Evolutionary conservation across 2,888 invertebrate species (phyloP).

Genomic region (Flabesymbios commensalis): DNA sequence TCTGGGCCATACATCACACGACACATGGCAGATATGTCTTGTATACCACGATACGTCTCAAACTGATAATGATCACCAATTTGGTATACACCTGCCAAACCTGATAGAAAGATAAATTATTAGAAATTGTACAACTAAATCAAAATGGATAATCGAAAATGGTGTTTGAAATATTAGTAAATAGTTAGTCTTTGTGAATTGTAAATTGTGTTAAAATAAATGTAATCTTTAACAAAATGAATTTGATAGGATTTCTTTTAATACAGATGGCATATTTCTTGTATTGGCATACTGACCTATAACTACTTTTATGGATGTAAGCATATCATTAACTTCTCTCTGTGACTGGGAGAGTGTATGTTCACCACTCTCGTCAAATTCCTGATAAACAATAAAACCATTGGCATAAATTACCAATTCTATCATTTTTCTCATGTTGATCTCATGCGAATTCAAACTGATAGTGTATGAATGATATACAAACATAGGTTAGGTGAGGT

Average conservation of each 20-base stretch:
- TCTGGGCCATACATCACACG: slow-evolving; percentile 54
- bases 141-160: too few species aligned
- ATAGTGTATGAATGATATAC: too few species aligned
- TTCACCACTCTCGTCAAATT: neutral
- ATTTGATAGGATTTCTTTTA: too few species aligned
- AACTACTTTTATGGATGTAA: slow-evolving; percentile 45
- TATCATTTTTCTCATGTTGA: neutral
- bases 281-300: slow-evolving; percentile 47
- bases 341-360: slow-evolving; percentile 8
- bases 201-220: too few species aligned
- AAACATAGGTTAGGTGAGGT: too few species aligned
- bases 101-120: slow-evolving; percentile 30
- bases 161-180: too few species aligned
- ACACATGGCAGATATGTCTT: slow-evolving; percentile 53
- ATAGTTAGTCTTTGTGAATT: too few species aligned
- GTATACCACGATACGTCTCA: slow-evolving; percentile 49
- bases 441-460: too few species aligned
- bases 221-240: too few species aligned
- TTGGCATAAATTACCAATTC: neutral
- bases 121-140: too few species aligned
- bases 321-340: slow-evolving; percentile 19
- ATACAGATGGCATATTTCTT: too few species aligned
- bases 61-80: slow-evolving; percentile 55
- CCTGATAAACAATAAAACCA: neutral
- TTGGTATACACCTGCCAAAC: slow-evolving; percentile 57